Base-by-base conservation (phyloP, 2,113 vertebrate species). In the Lepidothrix coronata region DNA sequence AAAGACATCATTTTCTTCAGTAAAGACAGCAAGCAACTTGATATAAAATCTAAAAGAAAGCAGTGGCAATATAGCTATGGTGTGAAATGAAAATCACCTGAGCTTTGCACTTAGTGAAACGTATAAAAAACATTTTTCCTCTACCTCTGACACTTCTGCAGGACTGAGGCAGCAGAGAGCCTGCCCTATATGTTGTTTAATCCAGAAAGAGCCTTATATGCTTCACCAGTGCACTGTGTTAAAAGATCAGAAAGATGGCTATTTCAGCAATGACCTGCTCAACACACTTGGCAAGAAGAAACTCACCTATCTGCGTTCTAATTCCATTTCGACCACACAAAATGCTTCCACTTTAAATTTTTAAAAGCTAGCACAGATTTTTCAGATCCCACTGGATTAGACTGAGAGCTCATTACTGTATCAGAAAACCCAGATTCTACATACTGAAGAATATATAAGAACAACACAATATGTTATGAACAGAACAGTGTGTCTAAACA, bases 321-420 rank as follows among this genome's bases (percentile, higher is more conserved):
- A 57, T 49, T 24, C 35, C 23, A 31, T 59, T 72, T 75, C 31
- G 80, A n/a, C 27, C 24, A 33, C 0, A 0, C 14, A 65, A 94
- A 70, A 23, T 27, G 4, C 4, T 72, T 52, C 48, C 20, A 10
- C 18, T 77, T 74, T 1, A 57, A 10, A 4, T 15, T 79, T 76
- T 84, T 71, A 54, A 7, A 86, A 43, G 15, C 4, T 44, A 54
- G 14, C 1, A 1, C 22, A 66, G 55, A 35, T 61, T 85, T 85
- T 82, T 79, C 46, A 68, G 39, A 54, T 80, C 85, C 22, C 20
- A 21, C 10, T 61, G 13, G 11, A 21, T 18, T 28, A 76, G 51
- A 65, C 4, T 0, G 0, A 75, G 41, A 65, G 3, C 2, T 76
- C 67, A 37, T 20, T 46, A 52, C 33, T 33, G 27, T 49, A 33